Base-by-base conservation (phyloP, 2,113 vertebrate genomes). In the Oncorhynchus mykiss region DNA sequence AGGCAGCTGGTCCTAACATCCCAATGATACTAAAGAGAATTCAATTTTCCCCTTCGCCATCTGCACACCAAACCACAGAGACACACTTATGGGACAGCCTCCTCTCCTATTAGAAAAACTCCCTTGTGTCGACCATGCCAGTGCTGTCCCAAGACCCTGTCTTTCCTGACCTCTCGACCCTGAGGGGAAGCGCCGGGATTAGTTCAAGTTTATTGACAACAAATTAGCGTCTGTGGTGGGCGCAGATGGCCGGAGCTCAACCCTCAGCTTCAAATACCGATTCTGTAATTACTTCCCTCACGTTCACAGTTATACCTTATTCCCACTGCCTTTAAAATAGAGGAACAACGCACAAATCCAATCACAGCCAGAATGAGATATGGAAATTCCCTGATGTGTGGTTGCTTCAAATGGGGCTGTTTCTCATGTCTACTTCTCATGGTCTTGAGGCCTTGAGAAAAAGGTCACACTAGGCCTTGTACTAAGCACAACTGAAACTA, bases 41-140 rank as follows among this genome's bases (percentile, higher is more conserved):
- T 90, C 73, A 80, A 82, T 89, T 91, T 84, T 78, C 86, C 83
- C 78, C 81, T 82, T 77, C 62, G 80, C 86, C 92, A 94, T 89
- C 88, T 93, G 88, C 88, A 93, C 86, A 88, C 72, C 82, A 86
- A 84, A 85, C 80, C 79, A 82, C 83, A 85, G 87, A 72, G 89
- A 91, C 78, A 51, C 76, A 80, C 76, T 88, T 83, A 86, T 68
- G 85, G 71, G 57, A 34, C 60, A 77, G 67, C 71, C 67, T 75
- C 59, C 75, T 51, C 60, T 20, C 59, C 39, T 31, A 54, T 24
- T 57, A 54, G 20, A 60, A 65, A 22, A 60, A 31, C 13, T n/a
- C 72, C 49, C 60, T 57, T 39, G 4, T 70, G 62, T 68, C 73
- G 60, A 78, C 27, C 49, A 45, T 12, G 29, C 31, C 64, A 54